These are phyloP conservation scores for Mellivora capensis DNA, from an alignment of 2,113 vertebrate species.

Conservation along the genomic window DNA sequence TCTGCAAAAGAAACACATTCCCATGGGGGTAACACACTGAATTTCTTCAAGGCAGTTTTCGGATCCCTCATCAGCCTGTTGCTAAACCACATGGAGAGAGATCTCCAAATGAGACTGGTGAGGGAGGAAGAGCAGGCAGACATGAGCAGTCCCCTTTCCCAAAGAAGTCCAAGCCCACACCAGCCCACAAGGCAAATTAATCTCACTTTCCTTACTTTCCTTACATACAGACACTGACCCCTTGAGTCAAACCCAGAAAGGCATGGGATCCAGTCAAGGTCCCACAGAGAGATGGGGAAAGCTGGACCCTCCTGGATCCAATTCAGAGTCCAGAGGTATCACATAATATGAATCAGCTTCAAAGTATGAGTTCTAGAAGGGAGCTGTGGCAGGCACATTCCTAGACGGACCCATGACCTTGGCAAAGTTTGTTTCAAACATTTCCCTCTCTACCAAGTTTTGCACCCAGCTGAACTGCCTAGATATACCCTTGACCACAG, in stretches of 20 bases:
- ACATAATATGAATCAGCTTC: not conserved
- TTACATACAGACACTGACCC: not conserved
- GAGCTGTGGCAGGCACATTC: not conserved
- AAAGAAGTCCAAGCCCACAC: not conserved
- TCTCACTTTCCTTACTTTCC: not conserved
- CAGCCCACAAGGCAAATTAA: not conserved
- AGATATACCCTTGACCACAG: not conserved
- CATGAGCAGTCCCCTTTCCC: not conserved
- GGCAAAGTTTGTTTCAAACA: not conserved
- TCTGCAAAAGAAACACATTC: not conserved
- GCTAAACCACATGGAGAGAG: not conserved
- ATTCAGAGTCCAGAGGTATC: not conserved
- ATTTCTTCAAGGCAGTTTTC: not conserved
- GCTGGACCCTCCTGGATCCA: not conserved
- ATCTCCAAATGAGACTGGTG: not conserved
- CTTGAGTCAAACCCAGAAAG: not conserved
- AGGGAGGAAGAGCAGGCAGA: not conserved
- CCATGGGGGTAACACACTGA: not conserved
- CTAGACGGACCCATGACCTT: not conserved
- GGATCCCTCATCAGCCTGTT: not conserved
- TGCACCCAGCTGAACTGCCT: not conserved
- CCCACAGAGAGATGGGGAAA: not conserved
- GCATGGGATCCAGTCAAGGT: not conserved
- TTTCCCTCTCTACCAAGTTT: not conserved
- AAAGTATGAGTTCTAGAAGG: not conserved